Conservation (phyloP, 2,888 invertebrate genomes). For the Dolichomitus sp. region DNA sequence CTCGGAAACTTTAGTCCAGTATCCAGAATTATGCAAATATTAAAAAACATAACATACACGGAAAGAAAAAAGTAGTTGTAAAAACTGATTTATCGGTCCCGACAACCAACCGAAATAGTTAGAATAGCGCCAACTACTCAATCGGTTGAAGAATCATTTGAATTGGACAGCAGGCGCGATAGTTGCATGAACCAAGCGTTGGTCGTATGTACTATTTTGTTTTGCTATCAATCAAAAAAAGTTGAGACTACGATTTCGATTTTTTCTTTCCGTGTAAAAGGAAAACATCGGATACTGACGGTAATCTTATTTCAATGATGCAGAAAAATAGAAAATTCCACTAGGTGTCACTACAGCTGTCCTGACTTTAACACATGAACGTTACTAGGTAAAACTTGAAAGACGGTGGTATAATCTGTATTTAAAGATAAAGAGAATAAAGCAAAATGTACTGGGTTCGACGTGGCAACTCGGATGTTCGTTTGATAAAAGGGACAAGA, state of each 20-base stretch:
- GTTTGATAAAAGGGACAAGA: constrained; percentile 67
- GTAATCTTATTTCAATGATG: not conserved
- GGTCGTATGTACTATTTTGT: too few relatives aligned
- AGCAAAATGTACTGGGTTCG: not conserved
- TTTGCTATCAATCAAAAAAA: too few relatives aligned
- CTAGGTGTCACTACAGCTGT: not conserved
- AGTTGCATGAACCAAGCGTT: too few relatives aligned
- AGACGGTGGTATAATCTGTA: not conserved
- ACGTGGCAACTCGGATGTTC: not conserved
- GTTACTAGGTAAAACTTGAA: not conserved
- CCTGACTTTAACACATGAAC: not conserved
- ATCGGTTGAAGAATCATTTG: too few relatives aligned
- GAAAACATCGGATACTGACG: not conserved
- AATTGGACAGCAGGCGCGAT: too few relatives aligned
- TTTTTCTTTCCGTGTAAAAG: too few relatives aligned
- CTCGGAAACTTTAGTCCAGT: not conserved
- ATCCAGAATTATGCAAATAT: constrained; percentile 12
- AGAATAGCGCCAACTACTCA: too few relatives aligned
- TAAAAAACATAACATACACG: constrained; percentile 4
- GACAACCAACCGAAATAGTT: too few relatives aligned
- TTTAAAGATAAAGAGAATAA: constrained; percentile 1
- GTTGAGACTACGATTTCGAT: too few relatives aligned
- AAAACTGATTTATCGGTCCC: too few relatives aligned
- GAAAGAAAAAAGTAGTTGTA: too few relatives aligned
- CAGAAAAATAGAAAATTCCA: not conserved